Evolutionary conservation across 2,113 vertebrate species (phyloP).

Genomic region (Leucoraja erinaceus): DNA sequence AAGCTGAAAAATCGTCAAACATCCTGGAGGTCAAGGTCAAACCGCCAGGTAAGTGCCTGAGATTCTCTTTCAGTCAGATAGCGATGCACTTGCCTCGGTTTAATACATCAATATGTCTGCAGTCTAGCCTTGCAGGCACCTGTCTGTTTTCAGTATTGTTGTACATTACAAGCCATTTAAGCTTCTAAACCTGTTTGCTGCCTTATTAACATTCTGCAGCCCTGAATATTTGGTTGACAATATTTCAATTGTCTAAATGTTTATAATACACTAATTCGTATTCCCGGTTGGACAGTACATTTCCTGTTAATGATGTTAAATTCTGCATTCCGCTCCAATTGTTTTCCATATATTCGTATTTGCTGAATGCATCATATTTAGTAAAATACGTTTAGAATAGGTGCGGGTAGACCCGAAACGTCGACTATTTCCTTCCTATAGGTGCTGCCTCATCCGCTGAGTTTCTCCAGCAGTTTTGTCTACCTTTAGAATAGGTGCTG

Average conservation of each 20-base stretch:
- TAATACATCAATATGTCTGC: constrained; percentile 1
- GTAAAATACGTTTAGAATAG: too few species aligned
- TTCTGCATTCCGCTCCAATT: background rate
- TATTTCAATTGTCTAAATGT: background rate
- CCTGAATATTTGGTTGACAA: background rate
- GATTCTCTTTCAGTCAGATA: background rate
- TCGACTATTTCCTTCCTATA: too few species aligned
- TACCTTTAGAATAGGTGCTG: too few species aligned
- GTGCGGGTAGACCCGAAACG: too few species aligned
- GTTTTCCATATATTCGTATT: background rate
- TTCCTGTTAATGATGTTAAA: background rate
- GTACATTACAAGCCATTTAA: background rate
- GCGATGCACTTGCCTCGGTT: background rate
- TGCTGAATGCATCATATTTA: background rate
- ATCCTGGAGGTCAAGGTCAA: constrained; percentile 85
- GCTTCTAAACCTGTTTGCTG: background rate
- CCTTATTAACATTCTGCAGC: background rate
- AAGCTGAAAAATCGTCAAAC: constrained; percentile 86
- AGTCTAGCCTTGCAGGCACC: background rate
- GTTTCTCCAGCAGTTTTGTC: too few species aligned
- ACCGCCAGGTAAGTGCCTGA: constrained; percentile 68
- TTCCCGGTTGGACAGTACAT: background rate
- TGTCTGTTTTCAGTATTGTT: background rate
- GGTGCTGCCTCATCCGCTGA: too few species aligned
- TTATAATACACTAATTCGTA: background rate